Conservation (phyloP, 2,888 invertebrate genomes). For the Thysanoteuthis rhombus region DNA sequence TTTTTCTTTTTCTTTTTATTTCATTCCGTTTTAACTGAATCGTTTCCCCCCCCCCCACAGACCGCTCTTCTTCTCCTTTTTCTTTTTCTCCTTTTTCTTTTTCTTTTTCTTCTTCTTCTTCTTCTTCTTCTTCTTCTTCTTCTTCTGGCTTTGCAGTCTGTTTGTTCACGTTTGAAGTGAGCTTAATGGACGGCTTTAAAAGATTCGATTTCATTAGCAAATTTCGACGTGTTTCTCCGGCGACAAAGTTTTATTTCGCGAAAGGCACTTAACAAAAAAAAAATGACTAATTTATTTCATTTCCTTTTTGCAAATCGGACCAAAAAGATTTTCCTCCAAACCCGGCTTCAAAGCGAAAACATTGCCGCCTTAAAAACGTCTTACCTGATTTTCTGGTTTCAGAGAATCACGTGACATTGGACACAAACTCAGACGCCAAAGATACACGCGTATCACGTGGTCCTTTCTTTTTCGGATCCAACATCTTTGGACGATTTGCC, state of each 20-base stretch:
- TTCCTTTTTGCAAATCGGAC: neutral
- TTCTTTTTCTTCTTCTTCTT: neutral
- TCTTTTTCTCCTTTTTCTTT: neutral
- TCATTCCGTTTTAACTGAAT: neutral
- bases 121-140: neutral
- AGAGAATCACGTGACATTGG: no score
- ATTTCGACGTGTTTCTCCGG: neutral
- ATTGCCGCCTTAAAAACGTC: neutral
- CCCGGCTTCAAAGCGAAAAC: no score
- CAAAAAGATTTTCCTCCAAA: neutral
- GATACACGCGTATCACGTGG: no score
- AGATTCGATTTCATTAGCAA: neutral
- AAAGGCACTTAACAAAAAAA: neutral
- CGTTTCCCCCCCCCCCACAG: neutral
- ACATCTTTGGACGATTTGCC: no score
- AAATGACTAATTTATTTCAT: neutral
- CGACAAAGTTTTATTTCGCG: neutral
- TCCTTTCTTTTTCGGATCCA: no score
- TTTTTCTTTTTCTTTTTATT: neutral
- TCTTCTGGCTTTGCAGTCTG: neutral
- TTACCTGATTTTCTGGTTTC: neutral
- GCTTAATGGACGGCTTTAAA: neutral
- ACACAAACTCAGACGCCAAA: no score
- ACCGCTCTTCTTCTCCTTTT: no score
- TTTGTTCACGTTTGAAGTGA: slow-evolving; percentile 12